Percentiles rank a stretch among this genome's conserved stretches.
Conservation (phyloP, 2,797 vertebrate genomes). For the Hyperoplus immaculatus region DNA sequence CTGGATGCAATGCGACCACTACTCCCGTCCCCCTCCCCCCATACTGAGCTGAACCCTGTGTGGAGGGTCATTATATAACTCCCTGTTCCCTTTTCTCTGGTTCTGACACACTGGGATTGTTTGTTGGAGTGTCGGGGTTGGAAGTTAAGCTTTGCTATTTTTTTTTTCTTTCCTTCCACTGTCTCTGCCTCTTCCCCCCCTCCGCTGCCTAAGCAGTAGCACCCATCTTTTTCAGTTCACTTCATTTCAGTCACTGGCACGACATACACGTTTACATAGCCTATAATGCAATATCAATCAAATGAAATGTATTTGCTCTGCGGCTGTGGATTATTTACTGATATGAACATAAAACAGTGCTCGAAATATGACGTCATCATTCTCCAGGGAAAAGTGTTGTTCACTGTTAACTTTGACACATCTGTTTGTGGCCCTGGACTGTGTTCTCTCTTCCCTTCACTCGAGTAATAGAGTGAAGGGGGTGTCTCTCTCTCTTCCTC, state of each 20-base stretch:
- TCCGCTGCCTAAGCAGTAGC: conserved; percentile 25
- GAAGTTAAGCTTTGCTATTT: conserved; percentile 61
- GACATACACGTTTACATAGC: neutral
- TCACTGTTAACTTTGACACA: conserved; percentile 54
- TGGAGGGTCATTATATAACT: conserved; percentile 77
- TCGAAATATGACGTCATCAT: neutral
- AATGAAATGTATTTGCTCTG: neutral
- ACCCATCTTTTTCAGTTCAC: neutral
- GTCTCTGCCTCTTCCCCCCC: conserved; percentile 22
- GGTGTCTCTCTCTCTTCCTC: neutral
- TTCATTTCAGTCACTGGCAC: conserved; percentile 2
- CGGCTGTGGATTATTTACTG: neutral
- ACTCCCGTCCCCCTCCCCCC: conserved; percentile 59
- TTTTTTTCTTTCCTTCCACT: conserved; percentile 3
- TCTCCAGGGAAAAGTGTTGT: neutral
- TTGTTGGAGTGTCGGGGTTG: conserved; percentile 51
- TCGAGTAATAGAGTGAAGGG: too few relatives aligned
- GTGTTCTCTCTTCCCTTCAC: neutral
- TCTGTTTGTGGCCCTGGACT: conserved; percentile 43
- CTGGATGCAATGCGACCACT: conserved; percentile 68
- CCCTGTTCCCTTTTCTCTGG: conserved; percentile 34
- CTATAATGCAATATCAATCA: neutral
- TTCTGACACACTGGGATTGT: conserved; percentile 62
- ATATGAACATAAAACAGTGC: neutral
- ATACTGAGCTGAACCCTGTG: conserved; percentile 56